Base-by-base conservation (phyloP, 2,888 invertebrate species). In the Aleiodes leptofemur region DNA sequence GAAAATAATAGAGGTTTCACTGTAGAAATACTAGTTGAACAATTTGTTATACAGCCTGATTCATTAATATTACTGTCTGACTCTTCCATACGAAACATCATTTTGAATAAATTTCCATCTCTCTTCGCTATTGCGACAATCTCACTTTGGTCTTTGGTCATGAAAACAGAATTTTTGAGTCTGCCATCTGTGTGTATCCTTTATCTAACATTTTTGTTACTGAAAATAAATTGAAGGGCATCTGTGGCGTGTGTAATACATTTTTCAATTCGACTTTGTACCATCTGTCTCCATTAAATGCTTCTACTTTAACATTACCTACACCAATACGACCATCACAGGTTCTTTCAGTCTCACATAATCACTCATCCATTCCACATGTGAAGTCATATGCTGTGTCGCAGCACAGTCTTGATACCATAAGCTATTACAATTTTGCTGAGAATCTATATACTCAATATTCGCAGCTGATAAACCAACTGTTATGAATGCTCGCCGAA, bases 331-430 rank as follows among this genome's bases (percentile, higher is more conserved):
- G 0, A 82, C 77, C 73, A 72, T 76, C 23, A 48, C 51, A 31
- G 77, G 79, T 14, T 79, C 31, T 73, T 80, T 75, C 11, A 81
- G 64, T 74, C 75, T 72, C 53, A 53, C 68, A 56, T 66, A 78
- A 64, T 83, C 77, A 11, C 64, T 78, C 66, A 84, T 64, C 82
- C 82, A 84, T 4, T 83, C 78, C 68, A 71, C 73, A 70, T 74
- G 76, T 6, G 72, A 80, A 14, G 82, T 83, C 83, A 85, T 82
- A 69, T 84, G 83, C 59, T 83, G 84, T 50, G 82, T 83, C 13
- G 83, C 83, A 66, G 80, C 82, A 77, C 84, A 79, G 73, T 84
- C 82, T 78, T 83, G 80, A 74, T 80, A 82, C 83, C 82, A 77
- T 0, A 68, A 70, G n/a, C 72, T 69, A 13, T 56, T 61, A 48